Base-by-base conservation (phyloP, 2,888 invertebrate genomes). In the Nephrocerus scutellatus region DNA sequence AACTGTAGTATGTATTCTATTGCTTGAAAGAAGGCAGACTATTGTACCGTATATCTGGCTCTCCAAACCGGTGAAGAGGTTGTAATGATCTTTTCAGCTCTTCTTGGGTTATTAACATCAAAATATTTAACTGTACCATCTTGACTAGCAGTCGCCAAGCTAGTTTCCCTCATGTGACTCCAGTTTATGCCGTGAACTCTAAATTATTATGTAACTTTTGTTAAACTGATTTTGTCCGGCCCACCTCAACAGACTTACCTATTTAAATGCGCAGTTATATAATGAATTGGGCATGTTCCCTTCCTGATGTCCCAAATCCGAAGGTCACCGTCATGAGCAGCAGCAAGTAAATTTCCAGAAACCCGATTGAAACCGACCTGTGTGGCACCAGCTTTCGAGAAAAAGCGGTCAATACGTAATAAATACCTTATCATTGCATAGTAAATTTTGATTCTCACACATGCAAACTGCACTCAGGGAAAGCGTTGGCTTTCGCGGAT, bases 301-400 rank as follows among this genome's bases (percentile, higher is more conserved):
- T 92, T 92, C 46, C 95, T 75, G 51, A 87, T 84, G 66, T 96
- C 96, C 95, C 95, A 96, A 49, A 96, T 80, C 65, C 93, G 84
- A 4, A 96, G 80, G 68, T 95, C 95, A 3, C 92, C 93, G 62
- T 95, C 93, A 66, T 96, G 95, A 5, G 93, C 88, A 29, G 95
- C 93, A 2, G 95, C 95, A 48, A 96, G 72, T 47, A 89, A 73
- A 62, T 92, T 75, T 1, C 82, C 75, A 2, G 85, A 84, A 33
- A 89, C 75, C 56, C 84, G 81, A 63, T 93, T 93, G 84, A 95
- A 96, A 56, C 90, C 82, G 2, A 95, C 92, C 72, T 93, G 92
- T 2, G 89, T 88, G 4, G 92, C 91, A 52, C 89, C 88, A 57
- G 88, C 88, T 83, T 21, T 20, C 5, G 13, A n/a, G n/a, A 21